phyloP scores from a whole-genome alignment of 2,113 vertebrate species.

The Xenus cinereus region DNA sequence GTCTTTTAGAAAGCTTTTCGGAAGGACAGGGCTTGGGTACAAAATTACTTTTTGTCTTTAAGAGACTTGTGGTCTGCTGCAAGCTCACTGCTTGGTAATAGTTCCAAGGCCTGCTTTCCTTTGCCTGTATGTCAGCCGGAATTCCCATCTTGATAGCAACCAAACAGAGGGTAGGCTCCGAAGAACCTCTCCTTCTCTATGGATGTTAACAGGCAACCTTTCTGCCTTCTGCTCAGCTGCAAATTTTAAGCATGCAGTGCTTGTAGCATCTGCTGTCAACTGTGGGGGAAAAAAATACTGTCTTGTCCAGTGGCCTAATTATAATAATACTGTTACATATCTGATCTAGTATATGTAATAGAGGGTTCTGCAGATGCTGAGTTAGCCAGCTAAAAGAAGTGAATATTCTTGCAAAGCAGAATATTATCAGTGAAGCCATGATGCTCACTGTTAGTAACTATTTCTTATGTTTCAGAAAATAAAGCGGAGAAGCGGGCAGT shows the following conservation, averaged over 20 bases:
- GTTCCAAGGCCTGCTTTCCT: background rate
- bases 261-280: background rate
- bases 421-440: background rate
- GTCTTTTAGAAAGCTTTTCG: background rate
- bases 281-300: background rate
- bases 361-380: background rate
- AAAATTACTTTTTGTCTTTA: background rate
- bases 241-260: background rate
- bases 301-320: background rate
- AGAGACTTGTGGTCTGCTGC: background rate
- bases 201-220: background rate
- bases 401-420: background rate
- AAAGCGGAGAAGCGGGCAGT: conserved; percentile 71
- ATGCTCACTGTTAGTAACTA: background rate
- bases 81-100: background rate
- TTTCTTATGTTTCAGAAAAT: conserved; percentile 80
- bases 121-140: background rate
- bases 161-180: background rate
- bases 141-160: background rate
- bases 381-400: background rate
- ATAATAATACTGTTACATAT: background rate
- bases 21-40: background rate
- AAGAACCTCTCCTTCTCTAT: background rate
- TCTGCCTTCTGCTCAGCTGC: background rate
- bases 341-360: background rate